Percentiles rank a stretch among this genome's conserved stretches.
These are phyloP conservation scores for Campoletis raptor DNA, from an alignment of 2,888 invertebrate species.

Conservation along the genomic window DNA sequence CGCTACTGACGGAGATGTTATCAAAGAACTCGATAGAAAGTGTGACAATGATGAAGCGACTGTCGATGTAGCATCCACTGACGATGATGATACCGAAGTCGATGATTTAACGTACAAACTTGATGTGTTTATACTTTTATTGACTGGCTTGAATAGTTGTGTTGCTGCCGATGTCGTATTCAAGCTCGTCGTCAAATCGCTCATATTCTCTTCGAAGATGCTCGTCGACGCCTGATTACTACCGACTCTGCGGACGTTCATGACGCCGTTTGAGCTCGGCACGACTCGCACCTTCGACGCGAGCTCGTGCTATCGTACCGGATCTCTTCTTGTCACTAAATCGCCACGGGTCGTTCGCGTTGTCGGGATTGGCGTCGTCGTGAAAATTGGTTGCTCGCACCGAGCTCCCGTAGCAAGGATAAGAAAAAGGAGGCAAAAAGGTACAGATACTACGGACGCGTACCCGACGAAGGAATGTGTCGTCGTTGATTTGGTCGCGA, in stretches of 20 bases:
- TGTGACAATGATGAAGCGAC: conserved; percentile 51
- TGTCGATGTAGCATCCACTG: conserved; percentile 50
- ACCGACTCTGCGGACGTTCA: conserved; percentile 79
- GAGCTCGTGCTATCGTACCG: conserved; percentile 72
- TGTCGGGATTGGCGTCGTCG: conserved; percentile 49
- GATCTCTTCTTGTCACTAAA: conserved; percentile 51
- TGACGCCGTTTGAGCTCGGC: conserved; percentile 80
- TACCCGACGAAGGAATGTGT: conserved; percentile 26
- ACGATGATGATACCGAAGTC: conserved; percentile 46
- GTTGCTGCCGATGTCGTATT: conserved; percentile 59
- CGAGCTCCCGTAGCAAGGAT: conserved; percentile 59
- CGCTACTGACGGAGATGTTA: conserved; percentile 62
- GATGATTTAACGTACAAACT: conserved; percentile 48
- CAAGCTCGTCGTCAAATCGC: conserved; percentile 73
- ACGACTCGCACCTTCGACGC: conserved; percentile 82
- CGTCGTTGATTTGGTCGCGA: conserved; percentile 51
- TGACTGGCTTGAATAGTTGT: conserved; percentile 30
- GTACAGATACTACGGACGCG: conserved; percentile 55
- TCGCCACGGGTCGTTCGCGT: conserved; percentile 57
- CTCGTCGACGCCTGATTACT: conserved; percentile 81
- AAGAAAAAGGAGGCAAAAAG: conserved; percentile 63
- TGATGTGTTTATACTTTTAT: conserved; percentile 22
- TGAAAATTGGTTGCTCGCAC: conserved; percentile 43
- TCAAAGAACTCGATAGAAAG: conserved; percentile 45
- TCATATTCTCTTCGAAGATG: conserved; percentile 83